Conservation (phyloP, 2,113 vertebrate species). For the Accipiter cooperii region DNA sequence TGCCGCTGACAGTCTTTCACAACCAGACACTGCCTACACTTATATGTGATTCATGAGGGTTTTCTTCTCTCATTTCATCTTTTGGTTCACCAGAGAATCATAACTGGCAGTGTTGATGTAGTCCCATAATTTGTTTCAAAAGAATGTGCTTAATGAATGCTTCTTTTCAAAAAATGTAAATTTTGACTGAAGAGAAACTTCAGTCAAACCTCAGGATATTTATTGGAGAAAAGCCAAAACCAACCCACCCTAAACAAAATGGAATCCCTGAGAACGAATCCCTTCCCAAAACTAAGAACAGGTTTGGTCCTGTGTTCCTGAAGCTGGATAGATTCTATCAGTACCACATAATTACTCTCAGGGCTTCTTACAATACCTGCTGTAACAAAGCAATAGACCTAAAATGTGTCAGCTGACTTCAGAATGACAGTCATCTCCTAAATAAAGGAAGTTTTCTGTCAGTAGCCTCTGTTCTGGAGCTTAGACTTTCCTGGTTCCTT, state of each 20-base stretch:
- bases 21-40: neutral
- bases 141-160: constrained; percentile 3
- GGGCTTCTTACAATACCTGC: neutral
- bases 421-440: neutral
- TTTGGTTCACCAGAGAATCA: neutral
- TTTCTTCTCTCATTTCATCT: neutral
- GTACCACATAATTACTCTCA: neutral
- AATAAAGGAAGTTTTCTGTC: neutral
- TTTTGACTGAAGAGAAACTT: neutral
- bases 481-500: neutral
- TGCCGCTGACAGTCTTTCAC: neutral
- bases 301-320: neutral
- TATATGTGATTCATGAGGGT: neutral
- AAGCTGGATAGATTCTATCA: constrained; percentile 36
- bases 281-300: neutral
- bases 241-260: constrained; percentile 11
- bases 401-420: neutral
- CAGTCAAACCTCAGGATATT: constrained; percentile 4
- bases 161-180: neutral
- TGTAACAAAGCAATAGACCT: neutral
- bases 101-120: neutral
- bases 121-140: neutral
- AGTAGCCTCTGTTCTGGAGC: neutral
- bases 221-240: constrained; percentile 27
- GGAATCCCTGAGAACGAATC: neutral